phyloP scores from a whole-genome alignment of 1,140 invertebrate species.

The Eumeta japonica region DNA sequence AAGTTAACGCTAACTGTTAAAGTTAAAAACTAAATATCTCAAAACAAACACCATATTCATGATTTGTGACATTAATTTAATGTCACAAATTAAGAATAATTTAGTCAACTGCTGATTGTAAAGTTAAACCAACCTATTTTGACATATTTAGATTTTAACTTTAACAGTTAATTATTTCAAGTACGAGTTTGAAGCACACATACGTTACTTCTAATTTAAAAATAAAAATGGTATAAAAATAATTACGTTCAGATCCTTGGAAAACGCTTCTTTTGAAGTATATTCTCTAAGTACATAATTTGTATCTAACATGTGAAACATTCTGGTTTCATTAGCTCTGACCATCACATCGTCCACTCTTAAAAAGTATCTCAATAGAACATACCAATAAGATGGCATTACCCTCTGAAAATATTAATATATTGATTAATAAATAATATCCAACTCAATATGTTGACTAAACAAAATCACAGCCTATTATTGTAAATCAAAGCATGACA shows the following conservation, averaged over 20 bases:
- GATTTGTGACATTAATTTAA: background rate
- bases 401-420: conserved; percentile 82
- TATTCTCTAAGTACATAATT: conserved; percentile 76
- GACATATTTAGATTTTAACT: background rate
- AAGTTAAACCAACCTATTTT: background rate
- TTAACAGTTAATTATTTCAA: no score
- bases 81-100: background rate
- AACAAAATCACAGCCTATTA: no score
- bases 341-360: conserved; percentile 92
- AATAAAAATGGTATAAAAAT: background rate
- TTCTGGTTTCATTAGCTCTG: conserved; percentile 86
- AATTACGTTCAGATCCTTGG: conserved; percentile 61
- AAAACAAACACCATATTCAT: no score
- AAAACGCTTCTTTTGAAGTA: conserved; percentile 71
- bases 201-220: background rate
- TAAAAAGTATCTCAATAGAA: conserved; percentile 88
- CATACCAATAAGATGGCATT: conserved; percentile 92
- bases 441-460: no score
- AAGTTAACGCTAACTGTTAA: no score
- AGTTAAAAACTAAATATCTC: no score
- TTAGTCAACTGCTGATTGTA: background rate
- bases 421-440: conserved; percentile 13
- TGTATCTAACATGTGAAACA: conserved; percentile 81
- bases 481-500: no score
- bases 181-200: no score